Conservation (phyloP, 2,797 vertebrate genomes). For the Rhodeus uyekii region DNA sequence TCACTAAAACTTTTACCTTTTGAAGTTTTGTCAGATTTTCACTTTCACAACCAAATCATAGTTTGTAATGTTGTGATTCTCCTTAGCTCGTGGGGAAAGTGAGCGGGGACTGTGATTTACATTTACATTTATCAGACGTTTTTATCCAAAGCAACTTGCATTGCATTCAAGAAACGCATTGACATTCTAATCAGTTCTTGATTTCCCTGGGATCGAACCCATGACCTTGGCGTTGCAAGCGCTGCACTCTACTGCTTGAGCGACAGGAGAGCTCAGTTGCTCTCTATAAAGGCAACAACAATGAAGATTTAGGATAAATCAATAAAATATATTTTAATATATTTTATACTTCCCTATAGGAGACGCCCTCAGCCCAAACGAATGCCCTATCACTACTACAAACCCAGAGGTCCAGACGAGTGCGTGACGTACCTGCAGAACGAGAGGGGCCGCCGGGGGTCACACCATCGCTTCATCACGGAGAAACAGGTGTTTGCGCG, state of each 20-base stretch:
- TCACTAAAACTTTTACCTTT: background rate
- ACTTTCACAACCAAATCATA: background rate
- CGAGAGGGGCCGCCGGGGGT: conserved; percentile 85
- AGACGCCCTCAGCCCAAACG: conserved; percentile 77
- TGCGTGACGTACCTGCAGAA: conserved; percentile 92
- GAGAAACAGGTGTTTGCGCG: conserved; percentile 95
- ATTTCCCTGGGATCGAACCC: too few relatives aligned
- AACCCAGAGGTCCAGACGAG: conserved; percentile 90
- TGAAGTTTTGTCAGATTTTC: background rate
- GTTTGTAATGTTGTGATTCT: background rate
- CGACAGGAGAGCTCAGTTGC: too few relatives aligned
- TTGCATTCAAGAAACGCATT: too few relatives aligned
- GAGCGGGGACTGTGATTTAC: background rate
- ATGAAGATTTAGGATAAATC: background rate
- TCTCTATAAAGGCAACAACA: too few relatives aligned
- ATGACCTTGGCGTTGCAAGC: too few relatives aligned
- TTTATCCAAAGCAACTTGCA: too few relatives aligned
- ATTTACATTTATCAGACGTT: too few relatives aligned
- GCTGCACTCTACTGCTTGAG: too few relatives aligned
- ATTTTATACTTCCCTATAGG: conserved; percentile 61
- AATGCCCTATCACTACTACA: conserved; percentile 97
- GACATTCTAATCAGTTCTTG: too few relatives aligned
- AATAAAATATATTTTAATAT: background rate
- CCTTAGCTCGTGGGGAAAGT: background rate
- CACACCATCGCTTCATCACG: conserved; percentile 97